A percentile compares a stretch with the other conserved stretches of the same genome.
phyloP scores from a whole-genome alignment of 2,113 vertebrate species.

The Eulacestoma nigropectus region DNA sequence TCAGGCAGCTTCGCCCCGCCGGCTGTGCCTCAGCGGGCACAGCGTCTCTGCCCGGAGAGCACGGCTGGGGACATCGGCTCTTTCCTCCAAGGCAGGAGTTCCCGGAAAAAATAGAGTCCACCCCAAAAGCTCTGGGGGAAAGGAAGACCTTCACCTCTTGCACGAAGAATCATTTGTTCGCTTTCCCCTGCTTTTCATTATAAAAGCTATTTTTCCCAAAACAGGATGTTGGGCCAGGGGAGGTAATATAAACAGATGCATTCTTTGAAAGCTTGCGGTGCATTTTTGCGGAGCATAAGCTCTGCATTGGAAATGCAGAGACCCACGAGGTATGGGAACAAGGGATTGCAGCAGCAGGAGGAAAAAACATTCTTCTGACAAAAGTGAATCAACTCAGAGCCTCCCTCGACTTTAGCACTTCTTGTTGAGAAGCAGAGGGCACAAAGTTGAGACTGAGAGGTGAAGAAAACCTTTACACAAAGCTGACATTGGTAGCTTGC shows the following conservation, averaged over 20 bases:
- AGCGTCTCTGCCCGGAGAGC: background rate
- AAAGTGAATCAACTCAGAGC: background rate
- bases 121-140: background rate
- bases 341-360: background rate
- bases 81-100: background rate
- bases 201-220: background rate
- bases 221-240: conserved; percentile 16
- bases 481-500: background rate
- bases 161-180: background rate
- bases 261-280: background rate
- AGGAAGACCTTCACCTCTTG: background rate
- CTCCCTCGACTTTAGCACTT: background rate
- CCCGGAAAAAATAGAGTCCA: background rate
- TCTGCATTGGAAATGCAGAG: background rate
- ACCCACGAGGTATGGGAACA: background rate
- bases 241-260: conserved; percentile 30
- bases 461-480: background rate
- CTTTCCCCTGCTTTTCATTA: background rate
- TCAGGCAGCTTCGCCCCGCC: background rate
- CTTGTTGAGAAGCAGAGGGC: background rate
- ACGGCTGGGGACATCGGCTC: rapidly evolving
- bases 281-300: background rate
- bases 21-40: background rate
- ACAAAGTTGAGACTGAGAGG: background rate
- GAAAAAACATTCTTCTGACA: background rate